Percentiles rank a stretch among this genome's conserved stretches.
Conservation (phyloP, 2,797 vertebrate species). For the Furcifer pardalis region DNA sequence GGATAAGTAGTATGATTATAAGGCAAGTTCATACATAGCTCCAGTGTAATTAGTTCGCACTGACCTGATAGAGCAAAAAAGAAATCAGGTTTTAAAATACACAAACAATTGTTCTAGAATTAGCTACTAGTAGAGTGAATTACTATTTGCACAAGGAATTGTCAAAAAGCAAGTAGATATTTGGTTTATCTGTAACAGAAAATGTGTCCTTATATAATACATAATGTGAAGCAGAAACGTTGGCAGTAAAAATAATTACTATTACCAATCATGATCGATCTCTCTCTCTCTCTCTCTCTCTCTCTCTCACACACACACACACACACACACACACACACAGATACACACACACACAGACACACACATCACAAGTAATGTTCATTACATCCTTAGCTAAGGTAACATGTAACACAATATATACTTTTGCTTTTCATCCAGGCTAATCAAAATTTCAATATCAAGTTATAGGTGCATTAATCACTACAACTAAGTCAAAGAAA, state of each 20-base stretch:
- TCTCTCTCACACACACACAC: too few relatives aligned
- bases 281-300: too few relatives aligned
- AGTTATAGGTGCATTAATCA: constrained; percentile 18
- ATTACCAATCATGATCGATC: background rate
- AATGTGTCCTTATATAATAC: too few relatives aligned
- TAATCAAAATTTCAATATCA: constrained; percentile 57
- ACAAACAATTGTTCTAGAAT: background rate
- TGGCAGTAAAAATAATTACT: background rate
- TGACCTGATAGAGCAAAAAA: constrained; percentile 75
- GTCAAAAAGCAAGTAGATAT: background rate
- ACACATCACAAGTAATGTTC: background rate
- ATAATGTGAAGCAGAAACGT: background rate
- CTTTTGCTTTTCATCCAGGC: constrained; percentile 50
- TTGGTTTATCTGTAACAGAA: background rate
- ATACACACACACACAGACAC: too few relatives aligned
- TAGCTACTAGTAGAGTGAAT: background rate
- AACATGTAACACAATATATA: constrained; percentile 10
- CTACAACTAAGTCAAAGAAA: constrained; percentile 32
- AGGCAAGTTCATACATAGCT: constrained; percentile 94
- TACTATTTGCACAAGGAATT: background rate
- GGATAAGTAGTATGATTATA: constrained; percentile 91
- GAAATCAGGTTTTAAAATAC: constrained; percentile 17
- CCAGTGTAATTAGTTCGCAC: constrained; percentile 91
- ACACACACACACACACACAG: background rate
- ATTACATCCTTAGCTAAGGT: background rate